Evolutionary conservation across 1,140 invertebrate species (phyloP), one percentile per base, ranked within the genome.

Genomic region (Cydia splendana): DNA sequence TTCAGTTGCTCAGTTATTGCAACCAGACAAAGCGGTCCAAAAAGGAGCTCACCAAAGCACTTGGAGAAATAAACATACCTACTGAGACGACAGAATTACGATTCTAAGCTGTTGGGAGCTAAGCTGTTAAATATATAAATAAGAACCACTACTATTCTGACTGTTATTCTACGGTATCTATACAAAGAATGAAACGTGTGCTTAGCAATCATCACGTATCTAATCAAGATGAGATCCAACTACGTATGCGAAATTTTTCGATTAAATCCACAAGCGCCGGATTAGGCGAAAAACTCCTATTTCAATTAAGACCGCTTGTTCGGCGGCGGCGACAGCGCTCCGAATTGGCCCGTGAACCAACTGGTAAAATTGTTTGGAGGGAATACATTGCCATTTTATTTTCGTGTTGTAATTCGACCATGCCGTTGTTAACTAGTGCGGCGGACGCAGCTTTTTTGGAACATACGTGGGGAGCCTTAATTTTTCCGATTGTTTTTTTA

Each of bases 261-360:
- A 83, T 80, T 81, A 84, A 76, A 57, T 48, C 80, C 30, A 79
- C 76, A 78, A 75, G 57, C 71, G 74, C 73, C 65, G 80, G 83
- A 85, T 87, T 89, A 87, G 80, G 78, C 78, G 81, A 84, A 85
- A 89, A 91, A 86, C 81, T 76, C 86, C 82, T 81, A 86, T 90
- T 91, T 87, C 88, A 91, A 91, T 91, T 91, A 91, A 85, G 83
- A 78, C 51, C 81, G 82, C 88, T 88, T 91, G 88, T 89, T 82
- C 79, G 77, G 65, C 71, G 62, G 69, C 76, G 79, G 78, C 76
- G 77, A 86, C 86, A 86, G 83, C 80, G 80, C 77, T 77, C 75
- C 80, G 83, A 88, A 89, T 86, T 85, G 84, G 84, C 84, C 82
- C 74, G 45, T 62, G 48, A 65, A 76, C 86, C 84, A 80, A 87